These are phyloP conservation scores for Myiozetetes cayanensis DNA, from an alignment of 2,113 vertebrate genomes.

Conservation along the genomic window DNA sequence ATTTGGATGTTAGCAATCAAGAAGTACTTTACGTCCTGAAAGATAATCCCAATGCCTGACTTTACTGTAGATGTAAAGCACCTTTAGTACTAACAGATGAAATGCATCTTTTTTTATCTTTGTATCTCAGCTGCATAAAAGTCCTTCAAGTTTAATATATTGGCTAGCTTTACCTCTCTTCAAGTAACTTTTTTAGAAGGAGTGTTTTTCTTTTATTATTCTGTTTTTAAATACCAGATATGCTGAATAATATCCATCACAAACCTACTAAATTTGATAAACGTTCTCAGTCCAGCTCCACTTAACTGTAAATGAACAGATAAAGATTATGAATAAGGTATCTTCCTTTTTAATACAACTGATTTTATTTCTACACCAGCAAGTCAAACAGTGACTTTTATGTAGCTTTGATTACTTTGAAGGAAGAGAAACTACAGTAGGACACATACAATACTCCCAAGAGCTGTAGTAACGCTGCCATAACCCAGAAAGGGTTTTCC, in stretches of 20 bases:
- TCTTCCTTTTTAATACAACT: background rate
- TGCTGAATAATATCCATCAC: background rate
- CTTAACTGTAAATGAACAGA: background rate
- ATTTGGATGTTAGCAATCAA: background rate
- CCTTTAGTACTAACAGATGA: background rate
- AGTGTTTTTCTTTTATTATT: background rate
- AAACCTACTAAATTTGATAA: background rate
- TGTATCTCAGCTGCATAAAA: background rate
- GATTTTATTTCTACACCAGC: background rate
- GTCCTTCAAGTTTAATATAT: background rate
- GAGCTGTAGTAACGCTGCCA: background rate
- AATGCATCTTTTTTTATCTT: background rate
- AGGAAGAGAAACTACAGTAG: no score
- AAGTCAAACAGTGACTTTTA: background rate
- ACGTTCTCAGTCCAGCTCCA: background rate
- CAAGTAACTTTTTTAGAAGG: background rate
- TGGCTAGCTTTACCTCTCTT: background rate
- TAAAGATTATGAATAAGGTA: background rate
- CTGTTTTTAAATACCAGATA: background rate
- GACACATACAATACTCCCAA: no score
- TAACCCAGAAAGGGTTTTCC: background rate
- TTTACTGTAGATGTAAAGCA: background rate
- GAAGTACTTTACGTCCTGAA: background rate
- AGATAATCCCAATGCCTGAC: background rate
- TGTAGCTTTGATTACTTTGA: background rate